Conservation (phyloP, 2,797 vertebrate genomes). For the Centroberyx gerrardi region DNA sequence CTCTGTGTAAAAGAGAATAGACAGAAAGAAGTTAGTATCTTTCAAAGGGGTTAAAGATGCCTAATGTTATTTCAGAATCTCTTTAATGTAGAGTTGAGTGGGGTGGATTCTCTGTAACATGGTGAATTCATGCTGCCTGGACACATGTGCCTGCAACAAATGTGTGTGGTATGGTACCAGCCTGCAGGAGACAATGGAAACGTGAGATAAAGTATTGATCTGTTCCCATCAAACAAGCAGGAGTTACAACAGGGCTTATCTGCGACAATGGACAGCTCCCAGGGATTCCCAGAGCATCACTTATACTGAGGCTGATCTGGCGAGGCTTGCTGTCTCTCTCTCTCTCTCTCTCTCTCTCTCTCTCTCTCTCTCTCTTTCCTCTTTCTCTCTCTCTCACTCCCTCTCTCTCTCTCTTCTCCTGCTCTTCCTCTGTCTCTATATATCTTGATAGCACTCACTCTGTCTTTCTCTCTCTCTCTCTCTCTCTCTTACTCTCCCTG, state of each 20-base stretch:
- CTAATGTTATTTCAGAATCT: not conserved
- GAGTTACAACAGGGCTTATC: conserved; percentile 20
- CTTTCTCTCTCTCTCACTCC: not conserved
- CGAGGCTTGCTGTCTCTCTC: conserved; percentile 44
- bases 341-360: conserved; percentile 18
- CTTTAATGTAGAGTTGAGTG: not conserved
- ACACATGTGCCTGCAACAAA: not conserved
- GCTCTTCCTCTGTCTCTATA: not conserved
- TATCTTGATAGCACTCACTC: not conserved
- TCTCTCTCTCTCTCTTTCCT: conserved; percentile 23
- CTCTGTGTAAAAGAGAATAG: not conserved
- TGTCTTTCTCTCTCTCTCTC: not conserved
- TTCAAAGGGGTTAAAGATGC: not conserved
- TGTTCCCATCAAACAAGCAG: conserved; percentile 41
- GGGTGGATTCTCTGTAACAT: not conserved
- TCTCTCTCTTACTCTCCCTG: not conserved
- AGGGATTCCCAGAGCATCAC: conserved; percentile 43
- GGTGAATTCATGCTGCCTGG: not conserved
- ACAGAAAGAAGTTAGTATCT: not conserved
- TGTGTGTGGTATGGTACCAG: not conserved
- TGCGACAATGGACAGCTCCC: conserved; percentile 10
- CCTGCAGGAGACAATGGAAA: conserved; percentile 15
- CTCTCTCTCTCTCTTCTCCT: not conserved
- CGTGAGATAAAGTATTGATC: conserved; percentile 44
- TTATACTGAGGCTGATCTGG: conserved; percentile 49